Base-by-base conservation (phyloP, 2,113 vertebrate genomes). In the Corythaeola cristata region DNA sequence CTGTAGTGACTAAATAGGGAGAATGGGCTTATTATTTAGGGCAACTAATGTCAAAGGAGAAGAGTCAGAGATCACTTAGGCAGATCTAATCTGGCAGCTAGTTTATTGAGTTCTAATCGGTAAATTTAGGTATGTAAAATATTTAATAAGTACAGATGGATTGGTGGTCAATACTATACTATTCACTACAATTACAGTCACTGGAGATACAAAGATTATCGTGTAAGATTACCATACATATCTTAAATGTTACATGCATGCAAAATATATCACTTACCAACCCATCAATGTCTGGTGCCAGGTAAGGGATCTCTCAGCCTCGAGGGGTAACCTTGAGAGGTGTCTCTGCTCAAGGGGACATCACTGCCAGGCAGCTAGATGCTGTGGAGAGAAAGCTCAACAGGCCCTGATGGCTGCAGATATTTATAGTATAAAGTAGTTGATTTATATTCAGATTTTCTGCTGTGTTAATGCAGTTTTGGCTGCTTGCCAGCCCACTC, bases 201-300 rank as follows among this genome's bases (percentile, higher is more conserved):
- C 11, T 28, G 39, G 11, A 6, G 7, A 41, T 45, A 41, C 12
- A 49, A 64, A 33, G 39, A 52, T 28, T 45, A 15, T 9, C 0
- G 0, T 4, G 0, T 10, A 45, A 89, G 4, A 4, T 78, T 74
- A 13, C n/a, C 64, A 19, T 55, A 21, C 1, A 2, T 12, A 39
- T 21, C 53, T 55, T 66, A 37, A 56, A 52, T 30, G 19, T 35
- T 20, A 49, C 4, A 1, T 22, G 11, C 6, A 41, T 52, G 17
- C 20, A 50, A 23, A 63, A 62, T 72, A 49, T 33, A 2, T 72
- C n/a, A 58, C 16, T 77, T 68, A n/a, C 7, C 26, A 63, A 24
- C 4, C 1, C 12, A 22, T 0, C 2, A 2, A 28, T 68, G 2
- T 44, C 18, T 88, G 23, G 4, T 39, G 53, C 76, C 11, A 33